A percentile compares a stretch with the other conserved stretches of the same genome.
These are phyloP conservation scores for Propithecus coquereli DNA, from an alignment of 2,113 vertebrate genomes.

Conservation along the genomic window DNA sequence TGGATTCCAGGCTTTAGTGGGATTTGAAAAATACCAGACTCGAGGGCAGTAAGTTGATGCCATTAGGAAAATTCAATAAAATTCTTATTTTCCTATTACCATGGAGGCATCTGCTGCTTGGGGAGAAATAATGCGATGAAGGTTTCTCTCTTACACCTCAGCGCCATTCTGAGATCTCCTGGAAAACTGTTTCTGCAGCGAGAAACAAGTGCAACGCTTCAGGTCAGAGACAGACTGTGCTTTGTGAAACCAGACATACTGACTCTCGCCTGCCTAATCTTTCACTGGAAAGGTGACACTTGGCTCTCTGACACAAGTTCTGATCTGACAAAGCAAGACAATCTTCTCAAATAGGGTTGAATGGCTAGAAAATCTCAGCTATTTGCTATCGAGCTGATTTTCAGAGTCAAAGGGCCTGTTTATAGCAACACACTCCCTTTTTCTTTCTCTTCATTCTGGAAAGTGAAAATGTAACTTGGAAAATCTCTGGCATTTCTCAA, in stretches of 20 bases:
- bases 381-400: constrained; percentile 56
- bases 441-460: not conserved
- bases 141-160: constrained; percentile 51
- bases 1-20: constrained; percentile 38
- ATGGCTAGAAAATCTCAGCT: constrained; percentile 61
- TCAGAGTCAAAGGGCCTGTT: constrained; percentile 27
- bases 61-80: constrained; percentile 64
- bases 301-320: constrained; percentile 69
- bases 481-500: not conserved
- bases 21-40: constrained; percentile 59
- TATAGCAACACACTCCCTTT: not conserved
- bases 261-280: constrained; percentile 69
- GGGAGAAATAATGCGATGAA: constrained; percentile 49
- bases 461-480: not conserved
- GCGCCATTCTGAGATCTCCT: constrained; percentile 41
- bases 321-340: constrained; percentile 73
- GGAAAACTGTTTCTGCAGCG: constrained; percentile 57
- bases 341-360: constrained; percentile 70
- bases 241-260: constrained; percentile 59
- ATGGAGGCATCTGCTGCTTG: constrained; percentile 44
- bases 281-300: constrained; percentile 76
- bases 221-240: constrained; percentile 64
- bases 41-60: constrained; percentile 38
- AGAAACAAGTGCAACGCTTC: constrained; percentile 21
- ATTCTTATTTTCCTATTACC: constrained; percentile 68